Percentiles rank a stretch among this genome's conserved stretches.
phyloP scores from a whole-genome alignment of 2,888 invertebrate genomes.

The Panzeria rudis region DNA sequence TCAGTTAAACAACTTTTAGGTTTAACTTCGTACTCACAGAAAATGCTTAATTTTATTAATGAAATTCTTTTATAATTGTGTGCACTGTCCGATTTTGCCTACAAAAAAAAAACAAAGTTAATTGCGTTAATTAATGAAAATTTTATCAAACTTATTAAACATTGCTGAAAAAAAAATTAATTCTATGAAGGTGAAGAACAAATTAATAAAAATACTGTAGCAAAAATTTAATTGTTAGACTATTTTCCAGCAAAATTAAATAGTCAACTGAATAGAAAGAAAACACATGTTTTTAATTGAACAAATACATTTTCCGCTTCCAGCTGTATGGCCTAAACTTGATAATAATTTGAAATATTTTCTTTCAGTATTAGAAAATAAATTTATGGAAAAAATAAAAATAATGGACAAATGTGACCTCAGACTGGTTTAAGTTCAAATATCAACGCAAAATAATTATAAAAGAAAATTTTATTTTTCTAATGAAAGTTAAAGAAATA shows the following conservation, averaged over 20 bases:
- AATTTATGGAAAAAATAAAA: not conserved
- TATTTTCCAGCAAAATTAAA: slow-evolving; percentile 28
- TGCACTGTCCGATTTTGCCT: slow-evolving; percentile 2
- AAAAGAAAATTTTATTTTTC: no score
- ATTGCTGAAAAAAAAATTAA: not conserved
- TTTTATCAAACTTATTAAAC: slow-evolving; percentile 26
- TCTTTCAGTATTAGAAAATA: not conserved
- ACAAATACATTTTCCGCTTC: not conserved
- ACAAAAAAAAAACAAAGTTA: not conserved
- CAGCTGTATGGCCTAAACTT: not conserved
- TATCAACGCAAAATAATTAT: not conserved
- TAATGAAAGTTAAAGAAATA: no score
- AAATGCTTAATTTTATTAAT: slow-evolving; percentile 49
- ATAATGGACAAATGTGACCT: not conserved
- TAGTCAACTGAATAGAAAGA: slow-evolving; percentile 28
- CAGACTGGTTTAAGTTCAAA: not conserved
- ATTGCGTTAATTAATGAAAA: slow-evolving; percentile 23
- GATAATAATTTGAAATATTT: slow-evolving; percentile 18
- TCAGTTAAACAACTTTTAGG: not conserved
- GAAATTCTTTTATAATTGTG: not conserved
- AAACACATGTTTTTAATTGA: slow-evolving; percentile 35
- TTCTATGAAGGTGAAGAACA: slow-evolving; percentile 50
- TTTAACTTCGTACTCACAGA: not conserved
- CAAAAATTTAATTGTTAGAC: not conserved
- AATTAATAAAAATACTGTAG: slow-evolving; percentile 34